These are phyloP conservation scores for Tachystola acroxantha DNA, from an alignment of 2,888 invertebrate species.

Conservation along the genomic window DNA sequence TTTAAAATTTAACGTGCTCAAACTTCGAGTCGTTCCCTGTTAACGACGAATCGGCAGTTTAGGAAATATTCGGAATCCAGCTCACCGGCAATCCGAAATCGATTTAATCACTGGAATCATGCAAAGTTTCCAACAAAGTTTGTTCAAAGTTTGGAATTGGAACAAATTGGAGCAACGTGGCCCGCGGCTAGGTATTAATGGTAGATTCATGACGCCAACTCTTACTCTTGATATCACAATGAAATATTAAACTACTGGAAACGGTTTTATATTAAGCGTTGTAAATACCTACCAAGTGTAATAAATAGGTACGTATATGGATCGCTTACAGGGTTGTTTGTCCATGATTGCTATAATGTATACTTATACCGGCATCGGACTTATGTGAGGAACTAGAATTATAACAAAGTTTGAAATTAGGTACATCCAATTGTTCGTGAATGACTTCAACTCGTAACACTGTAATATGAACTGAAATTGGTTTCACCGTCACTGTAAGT, in stretches of 20 bases:
- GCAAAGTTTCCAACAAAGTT: constrained; percentile 68
- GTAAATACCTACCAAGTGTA: too few relatives aligned
- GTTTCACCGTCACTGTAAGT: too few relatives aligned
- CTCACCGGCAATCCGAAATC: constrained; percentile 69
- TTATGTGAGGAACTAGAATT: too few relatives aligned
- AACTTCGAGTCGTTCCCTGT: constrained; percentile 56
- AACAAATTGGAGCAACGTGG: constrained; percentile 70
- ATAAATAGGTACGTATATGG: too few relatives aligned
- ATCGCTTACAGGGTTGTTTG: too few relatives aligned
- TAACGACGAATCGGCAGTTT: constrained; percentile 69
- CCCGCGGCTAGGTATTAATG: constrained; percentile 68
- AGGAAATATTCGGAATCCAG: constrained; percentile 30
- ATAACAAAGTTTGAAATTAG: too few relatives aligned
- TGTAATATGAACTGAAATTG: too few relatives aligned
- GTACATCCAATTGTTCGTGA: too few relatives aligned
- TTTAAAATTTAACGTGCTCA: constrained; percentile 57
- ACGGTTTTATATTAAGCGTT: background rate
- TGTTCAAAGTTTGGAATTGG: constrained; percentile 66
- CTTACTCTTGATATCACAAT: constrained; percentile 39
- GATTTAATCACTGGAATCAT: constrained; percentile 75
- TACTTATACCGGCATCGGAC: too few relatives aligned
- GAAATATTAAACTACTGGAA: constrained; percentile 5
- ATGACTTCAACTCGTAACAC: too few relatives aligned
- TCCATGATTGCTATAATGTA: too few relatives aligned
- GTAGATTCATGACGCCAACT: constrained; percentile 57